phyloP scores from a whole-genome alignment of 2,113 vertebrate genomes.

The Terrapene triunguis region DNA sequence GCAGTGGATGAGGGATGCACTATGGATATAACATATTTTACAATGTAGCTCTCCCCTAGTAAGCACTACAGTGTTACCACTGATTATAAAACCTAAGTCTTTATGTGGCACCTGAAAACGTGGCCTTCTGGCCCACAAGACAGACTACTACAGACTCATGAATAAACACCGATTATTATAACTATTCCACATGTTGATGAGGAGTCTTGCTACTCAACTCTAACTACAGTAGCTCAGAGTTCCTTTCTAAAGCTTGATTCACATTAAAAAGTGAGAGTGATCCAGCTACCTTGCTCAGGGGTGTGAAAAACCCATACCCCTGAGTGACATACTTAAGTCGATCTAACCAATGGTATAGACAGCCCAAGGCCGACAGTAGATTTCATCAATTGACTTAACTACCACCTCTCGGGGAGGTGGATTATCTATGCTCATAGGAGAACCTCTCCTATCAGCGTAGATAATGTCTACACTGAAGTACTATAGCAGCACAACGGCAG shows the following conservation, averaged over 20 bases:
- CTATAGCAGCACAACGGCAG: not conserved
- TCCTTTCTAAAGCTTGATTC: not conserved
- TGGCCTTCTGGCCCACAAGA: not conserved
- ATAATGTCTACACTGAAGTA: not conserved
- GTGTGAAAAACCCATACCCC: not conserved
- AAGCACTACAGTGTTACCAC: not conserved
- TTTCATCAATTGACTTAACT: not conserved
- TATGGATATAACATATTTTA: not conserved
- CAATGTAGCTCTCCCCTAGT: not conserved
- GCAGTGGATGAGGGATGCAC: not conserved
- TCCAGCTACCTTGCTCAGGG: not conserved
- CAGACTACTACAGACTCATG: constrained; percentile 8
- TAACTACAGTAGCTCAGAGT: not conserved
- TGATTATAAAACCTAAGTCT: not conserved
- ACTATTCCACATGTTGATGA: not conserved
- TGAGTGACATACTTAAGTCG: not conserved
- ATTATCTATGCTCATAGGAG: not conserved
- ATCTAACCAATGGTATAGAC: not conserved
- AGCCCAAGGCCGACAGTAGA: not conserved
- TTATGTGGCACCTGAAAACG: not conserved
- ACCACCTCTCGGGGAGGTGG: not conserved
- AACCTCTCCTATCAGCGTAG: not conserved
- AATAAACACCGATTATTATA: not conserved
- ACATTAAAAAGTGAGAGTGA: not conserved
- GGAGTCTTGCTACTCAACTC: not conserved